Evolutionary conservation across 92 coral and sea anemone species (phyloP).

Genomic region (Montipora capitata): DNA sequence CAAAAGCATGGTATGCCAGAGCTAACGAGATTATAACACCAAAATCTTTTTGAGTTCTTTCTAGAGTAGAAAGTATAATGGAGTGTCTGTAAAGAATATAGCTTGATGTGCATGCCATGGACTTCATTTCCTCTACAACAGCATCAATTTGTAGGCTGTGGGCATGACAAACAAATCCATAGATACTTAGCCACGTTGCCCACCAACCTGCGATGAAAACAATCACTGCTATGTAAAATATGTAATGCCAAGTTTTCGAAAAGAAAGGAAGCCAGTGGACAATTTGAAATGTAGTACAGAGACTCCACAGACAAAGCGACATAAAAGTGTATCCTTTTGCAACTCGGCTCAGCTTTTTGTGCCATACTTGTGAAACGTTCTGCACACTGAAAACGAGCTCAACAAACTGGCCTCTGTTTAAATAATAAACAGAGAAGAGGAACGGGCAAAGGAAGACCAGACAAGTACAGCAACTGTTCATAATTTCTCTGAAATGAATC

Average conservation of each 20-base stretch:
- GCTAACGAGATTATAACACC: conserved; percentile 76
- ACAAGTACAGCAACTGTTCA: conserved; percentile 76
- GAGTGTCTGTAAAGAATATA: conserved; percentile 57
- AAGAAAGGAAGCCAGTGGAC: conserved; percentile 79
- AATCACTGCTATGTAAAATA: conserved; percentile 42
- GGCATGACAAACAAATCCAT: conserved; percentile 81
- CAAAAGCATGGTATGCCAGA: conserved; percentile 67
- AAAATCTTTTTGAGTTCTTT: conserved; percentile 76
- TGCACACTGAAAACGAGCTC: conserved; percentile 78
- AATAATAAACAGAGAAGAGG: conserved; percentile 65
- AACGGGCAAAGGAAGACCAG: conserved; percentile 70
- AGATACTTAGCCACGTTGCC: conserved; percentile 74
- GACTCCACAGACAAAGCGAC: conserved; percentile 61
- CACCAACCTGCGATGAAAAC: conserved; percentile 81
- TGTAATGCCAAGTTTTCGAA: conserved; percentile 75
- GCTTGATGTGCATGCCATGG: conserved; percentile 37
- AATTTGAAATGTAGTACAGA: background rate
- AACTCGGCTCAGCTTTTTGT: conserved; percentile 43
- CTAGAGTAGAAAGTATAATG: conserved; percentile 60
- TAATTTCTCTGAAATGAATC: conserved; percentile 58
- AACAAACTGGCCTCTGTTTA: conserved; percentile 72
- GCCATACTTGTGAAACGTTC: conserved; percentile 44
- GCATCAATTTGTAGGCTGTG: conserved; percentile 77
- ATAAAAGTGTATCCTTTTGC: conserved; percentile 56
- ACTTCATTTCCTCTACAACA: conserved; percentile 60